Conservation (phyloP, 2,797 vertebrate genomes). For the Pseudochirops corinnae region DNA sequence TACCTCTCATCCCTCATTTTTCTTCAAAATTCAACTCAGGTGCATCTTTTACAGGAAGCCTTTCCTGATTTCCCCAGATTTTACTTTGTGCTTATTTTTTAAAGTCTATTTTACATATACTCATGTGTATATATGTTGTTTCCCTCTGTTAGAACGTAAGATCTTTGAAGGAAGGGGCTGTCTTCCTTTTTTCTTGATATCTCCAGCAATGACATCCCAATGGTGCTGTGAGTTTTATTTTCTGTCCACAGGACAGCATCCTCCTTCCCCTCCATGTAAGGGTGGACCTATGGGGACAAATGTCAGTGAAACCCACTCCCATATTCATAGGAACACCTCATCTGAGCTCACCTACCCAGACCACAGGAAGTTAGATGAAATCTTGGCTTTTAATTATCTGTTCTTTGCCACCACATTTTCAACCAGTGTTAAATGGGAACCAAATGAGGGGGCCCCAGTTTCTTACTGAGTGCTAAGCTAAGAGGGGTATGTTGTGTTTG, state of each 20-base stretch:
- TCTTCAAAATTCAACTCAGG: neutral
- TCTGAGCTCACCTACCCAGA: neutral
- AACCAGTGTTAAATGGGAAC: neutral
- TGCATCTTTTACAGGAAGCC: constrained; percentile 17
- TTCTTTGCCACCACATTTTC: neutral
- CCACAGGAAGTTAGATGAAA: neutral
- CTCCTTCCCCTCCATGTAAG: neutral
- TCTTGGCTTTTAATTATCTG: neutral
- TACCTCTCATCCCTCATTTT: neutral
- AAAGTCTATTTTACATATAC: neutral
- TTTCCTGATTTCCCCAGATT: neutral
- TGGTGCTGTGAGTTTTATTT: neutral
- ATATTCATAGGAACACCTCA: neutral
- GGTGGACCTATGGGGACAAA: neutral
- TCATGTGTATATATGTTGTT: neutral
- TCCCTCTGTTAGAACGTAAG: neutral
- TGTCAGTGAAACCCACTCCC: neutral
- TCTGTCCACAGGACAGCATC: neutral
- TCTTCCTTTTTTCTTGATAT: neutral
- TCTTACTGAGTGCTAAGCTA: too few species aligned
- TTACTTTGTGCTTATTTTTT: neutral
- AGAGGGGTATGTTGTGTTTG: too few species aligned
- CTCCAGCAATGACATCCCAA: neutral
- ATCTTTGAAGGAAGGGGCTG: neutral
- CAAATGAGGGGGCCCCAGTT: neutral